phyloP scores from a whole-genome alignment of 1,140 invertebrate genomes.

The honey bee (Apis mellifera) region DNA sequence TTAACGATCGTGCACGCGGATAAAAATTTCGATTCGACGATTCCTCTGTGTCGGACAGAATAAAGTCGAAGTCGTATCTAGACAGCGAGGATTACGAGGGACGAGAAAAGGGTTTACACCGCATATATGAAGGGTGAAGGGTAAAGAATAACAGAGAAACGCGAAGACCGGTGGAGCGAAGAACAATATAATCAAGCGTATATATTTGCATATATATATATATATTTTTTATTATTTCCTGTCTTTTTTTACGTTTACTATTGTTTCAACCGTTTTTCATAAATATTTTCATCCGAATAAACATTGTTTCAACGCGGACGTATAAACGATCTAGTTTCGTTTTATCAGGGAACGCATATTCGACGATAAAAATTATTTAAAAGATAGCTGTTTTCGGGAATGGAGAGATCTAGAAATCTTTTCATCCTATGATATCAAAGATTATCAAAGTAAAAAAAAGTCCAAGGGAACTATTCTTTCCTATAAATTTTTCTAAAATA shows the following conservation, averaged over 20 bases:
- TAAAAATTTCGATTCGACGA: neutral
- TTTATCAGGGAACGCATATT: neutral
- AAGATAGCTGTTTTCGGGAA: too few species aligned
- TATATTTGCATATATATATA: neutral
- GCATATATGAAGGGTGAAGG: too few species aligned
- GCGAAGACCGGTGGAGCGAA: neutral
- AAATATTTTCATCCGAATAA: constrained; percentile 29
- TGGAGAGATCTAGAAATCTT: too few species aligned
- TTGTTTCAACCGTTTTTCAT: neutral
- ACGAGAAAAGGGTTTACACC: neutral
- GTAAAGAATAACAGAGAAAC: constrained; percentile 13
- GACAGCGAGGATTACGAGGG: neutral
- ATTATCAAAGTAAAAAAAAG: too few species aligned
- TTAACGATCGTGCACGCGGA: neutral
- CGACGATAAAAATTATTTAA: neutral
- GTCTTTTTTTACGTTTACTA: constrained; percentile 15
- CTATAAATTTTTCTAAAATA: too few species aligned
- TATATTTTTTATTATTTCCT: constrained; percentile 2
- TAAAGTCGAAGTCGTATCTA: neutral
- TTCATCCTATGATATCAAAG: too few species aligned
- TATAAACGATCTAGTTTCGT: constrained; percentile 26
- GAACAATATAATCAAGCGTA: constrained; percentile 10
- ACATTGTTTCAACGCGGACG: constrained; percentile 6
- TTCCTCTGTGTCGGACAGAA: neutral
- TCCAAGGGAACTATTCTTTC: too few species aligned